Evolutionary conservation across 2,888 invertebrate genomes (phyloP), one percentile per base, ranked within the genome.

Genomic region (Aleiodes leptofemur): DNA sequence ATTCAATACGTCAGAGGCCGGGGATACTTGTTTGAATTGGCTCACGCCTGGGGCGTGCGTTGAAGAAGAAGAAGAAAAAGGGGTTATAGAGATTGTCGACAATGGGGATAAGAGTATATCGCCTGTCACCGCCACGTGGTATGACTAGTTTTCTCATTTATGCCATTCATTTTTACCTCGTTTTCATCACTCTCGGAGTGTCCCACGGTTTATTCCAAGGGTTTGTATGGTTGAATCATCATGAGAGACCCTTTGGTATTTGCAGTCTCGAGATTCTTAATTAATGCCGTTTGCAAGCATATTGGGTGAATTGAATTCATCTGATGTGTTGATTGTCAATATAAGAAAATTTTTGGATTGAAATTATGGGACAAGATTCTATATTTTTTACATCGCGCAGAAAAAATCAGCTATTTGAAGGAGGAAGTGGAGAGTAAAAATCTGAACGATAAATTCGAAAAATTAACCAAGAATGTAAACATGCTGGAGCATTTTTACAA

Each of bases 181-280:
- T 57, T 57, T 57, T 70, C 69, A 69, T 55, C 31, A 23, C 31
- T 76, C 77, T 72, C 72, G 72, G 57, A 71, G 72, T 73, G 59
- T 74, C 76, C 66, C 69, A 76, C 70, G 71, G 74, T 71, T 50
- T 53, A 11, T 56, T 48, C 70, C 29, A 53, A 56, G 50, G 53
- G 38, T 34, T n/a, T 59, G 23, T 70, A 55, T 38, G 38, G 51
- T 57, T 29, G 3, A 16, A 53, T 14, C 53, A 53, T 14, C 8
- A 43, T 11, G 11, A 38, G 3, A 43, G 43, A 3, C 8, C 43
- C 43, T 43, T 53, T 13, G 9, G 51, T n/a, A 53, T 53, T 13
- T 34, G 34, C 34, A 53, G 9, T 53, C 9, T 7, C 16, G 6
- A 53, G 16, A 53, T 16, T 13, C 51, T 43, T 43, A 31, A 64